A percentile compares a stretch with the other conserved stretches of the same genome.
Conservation (phyloP, 2,797 vertebrate species). For the Danio choprae region DNA sequence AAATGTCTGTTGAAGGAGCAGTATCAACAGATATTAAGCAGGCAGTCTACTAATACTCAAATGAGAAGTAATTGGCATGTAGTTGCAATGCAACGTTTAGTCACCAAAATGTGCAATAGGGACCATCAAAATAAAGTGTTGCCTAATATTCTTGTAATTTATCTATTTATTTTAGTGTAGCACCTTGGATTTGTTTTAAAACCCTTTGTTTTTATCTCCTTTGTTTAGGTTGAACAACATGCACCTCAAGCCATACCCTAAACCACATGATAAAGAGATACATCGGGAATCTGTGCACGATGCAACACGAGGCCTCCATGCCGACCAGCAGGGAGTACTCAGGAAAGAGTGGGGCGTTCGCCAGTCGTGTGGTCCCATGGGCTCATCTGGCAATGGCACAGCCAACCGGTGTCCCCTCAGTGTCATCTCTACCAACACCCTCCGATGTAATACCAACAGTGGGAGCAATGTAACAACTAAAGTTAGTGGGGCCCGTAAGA, state of each 20-base stretch:
- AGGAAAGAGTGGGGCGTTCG: constrained; percentile 72
- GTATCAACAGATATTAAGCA: too few species aligned
- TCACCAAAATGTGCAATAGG: too few species aligned
- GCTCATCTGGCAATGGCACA: constrained; percentile 61
- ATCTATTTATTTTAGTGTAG: neutral
- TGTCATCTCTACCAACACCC: constrained; percentile 82
- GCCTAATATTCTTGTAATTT: neutral
- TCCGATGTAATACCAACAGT: constrained; percentile 69
- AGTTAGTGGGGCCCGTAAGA: constrained; percentile 66
- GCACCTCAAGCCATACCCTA: constrained; percentile 89
- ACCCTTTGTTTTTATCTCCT: neutral
- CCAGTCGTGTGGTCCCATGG: constrained; percentile 63
- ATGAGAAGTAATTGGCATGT: too few species aligned
- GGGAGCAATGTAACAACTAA: constrained; percentile 36
- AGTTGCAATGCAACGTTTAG: too few species aligned
- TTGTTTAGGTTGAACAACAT: constrained; percentile 83
- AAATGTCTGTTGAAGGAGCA: too few species aligned
- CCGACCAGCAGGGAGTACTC: constrained; percentile 69
- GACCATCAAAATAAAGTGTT: too few species aligned
- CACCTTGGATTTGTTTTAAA: neutral
- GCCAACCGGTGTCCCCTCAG: constrained; percentile 78
- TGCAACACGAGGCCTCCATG: constrained; percentile 65
- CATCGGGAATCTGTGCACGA: constrained; percentile 76
- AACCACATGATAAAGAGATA: constrained; percentile 82
- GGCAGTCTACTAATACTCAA: too few species aligned